phyloP scores from a whole-genome alignment of 2,797 vertebrate genomes.

The Melanogrammus aeglefinus region DNA sequence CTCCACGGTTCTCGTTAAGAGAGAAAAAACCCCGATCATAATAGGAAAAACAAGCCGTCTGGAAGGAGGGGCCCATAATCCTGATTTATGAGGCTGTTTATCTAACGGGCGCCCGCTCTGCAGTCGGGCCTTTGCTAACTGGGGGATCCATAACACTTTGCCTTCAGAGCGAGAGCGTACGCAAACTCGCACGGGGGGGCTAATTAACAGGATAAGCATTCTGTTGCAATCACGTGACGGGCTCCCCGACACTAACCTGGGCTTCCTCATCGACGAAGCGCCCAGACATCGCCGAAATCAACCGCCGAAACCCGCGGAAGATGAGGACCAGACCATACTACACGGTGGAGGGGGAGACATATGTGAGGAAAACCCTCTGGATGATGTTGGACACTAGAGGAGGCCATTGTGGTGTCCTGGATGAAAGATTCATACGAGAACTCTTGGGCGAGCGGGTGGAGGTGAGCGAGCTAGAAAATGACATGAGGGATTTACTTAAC shows the following conservation, averaged over 20 bases:
- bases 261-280: neutral
- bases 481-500: neutral
- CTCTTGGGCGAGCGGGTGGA: neutral
- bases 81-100: slow-evolving; percentile 73
- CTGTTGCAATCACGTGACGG: slow-evolving; percentile 18
- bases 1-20: slow-evolving; percentile 47
- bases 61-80: slow-evolving; percentile 41
- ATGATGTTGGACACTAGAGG: neutral
- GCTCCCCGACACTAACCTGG: slow-evolving; percentile 26
- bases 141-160: slow-evolving; percentile 34
- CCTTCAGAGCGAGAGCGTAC: slow-evolving; percentile 6
- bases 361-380: neutral
- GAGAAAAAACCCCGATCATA: slow-evolving; percentile 61
- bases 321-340: neutral
- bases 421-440: neutral
- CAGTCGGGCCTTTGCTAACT: slow-evolving; percentile 39
- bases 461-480: neutral
- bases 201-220: slow-evolving; percentile 30
- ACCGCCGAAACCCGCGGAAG: neutral
- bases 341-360: neutral
- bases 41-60: neutral
- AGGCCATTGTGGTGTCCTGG: neutral
- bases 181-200: neutral
- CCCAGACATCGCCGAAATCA: neutral
- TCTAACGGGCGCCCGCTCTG: slow-evolving; percentile 51